A percentile compares a stretch with the other conserved stretches of the same genome.
Evolutionary conservation across 2,113 vertebrate species (phyloP).

Genomic region (crab-eating macaque (Macaca fascicularis)): DNA sequence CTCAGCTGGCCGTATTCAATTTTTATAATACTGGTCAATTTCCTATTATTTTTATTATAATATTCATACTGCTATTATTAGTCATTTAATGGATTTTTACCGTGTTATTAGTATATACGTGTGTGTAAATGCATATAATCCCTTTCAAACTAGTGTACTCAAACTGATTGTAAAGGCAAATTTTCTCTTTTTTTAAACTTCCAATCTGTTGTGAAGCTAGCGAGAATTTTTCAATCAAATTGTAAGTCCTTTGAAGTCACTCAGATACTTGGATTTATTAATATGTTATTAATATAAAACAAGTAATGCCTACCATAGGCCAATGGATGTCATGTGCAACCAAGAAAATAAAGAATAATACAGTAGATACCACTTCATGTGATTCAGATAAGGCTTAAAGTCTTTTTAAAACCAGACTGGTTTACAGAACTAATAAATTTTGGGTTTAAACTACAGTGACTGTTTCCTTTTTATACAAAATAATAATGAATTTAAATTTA

Average conservation of each 20-base stretch:
- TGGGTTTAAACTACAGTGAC: neutral
- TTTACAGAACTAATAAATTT: neutral
- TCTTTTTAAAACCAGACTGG: neutral
- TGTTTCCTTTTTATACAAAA: neutral
- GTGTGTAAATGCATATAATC: no score
- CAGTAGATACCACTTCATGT: slow-evolving; percentile 18
- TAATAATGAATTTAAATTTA: slow-evolving; percentile 2
- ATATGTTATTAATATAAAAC: slow-evolving; percentile 68
- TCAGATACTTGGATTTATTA: slow-evolving; percentile 71
- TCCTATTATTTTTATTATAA: neutral
- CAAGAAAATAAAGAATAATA: slow-evolving; percentile 47
- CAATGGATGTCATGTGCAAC: neutral
- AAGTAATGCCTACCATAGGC: slow-evolving; percentile 2
- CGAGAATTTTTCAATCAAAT: neutral
- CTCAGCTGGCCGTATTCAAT: no score
- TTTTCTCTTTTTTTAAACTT: neutral
- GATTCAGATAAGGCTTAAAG: neutral
- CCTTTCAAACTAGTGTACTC: neutral
- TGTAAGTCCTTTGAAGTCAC: slow-evolving; percentile 59
- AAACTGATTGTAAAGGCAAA: neutral
- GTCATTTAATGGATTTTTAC: neutral
- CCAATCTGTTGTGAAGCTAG: neutral
- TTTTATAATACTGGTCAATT: neutral
- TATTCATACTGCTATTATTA: neutral
- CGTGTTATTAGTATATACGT: neutral